Percentiles rank a stretch among this genome's conserved stretches.
phyloP scores from a whole-genome alignment of 2,888 invertebrate genomes.

The Drosophila birchii region DNA sequence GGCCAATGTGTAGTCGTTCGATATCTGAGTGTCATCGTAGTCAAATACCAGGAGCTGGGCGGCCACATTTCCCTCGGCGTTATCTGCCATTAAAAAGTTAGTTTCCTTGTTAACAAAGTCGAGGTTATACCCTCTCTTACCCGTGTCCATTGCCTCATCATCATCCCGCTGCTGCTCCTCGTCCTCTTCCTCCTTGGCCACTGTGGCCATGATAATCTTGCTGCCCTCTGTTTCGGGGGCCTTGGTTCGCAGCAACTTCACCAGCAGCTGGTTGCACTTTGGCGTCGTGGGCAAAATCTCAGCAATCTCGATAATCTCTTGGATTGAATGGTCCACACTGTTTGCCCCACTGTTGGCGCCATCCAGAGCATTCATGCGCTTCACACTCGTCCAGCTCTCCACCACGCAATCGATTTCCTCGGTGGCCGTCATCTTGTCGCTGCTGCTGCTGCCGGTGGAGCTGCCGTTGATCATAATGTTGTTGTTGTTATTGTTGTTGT shows the following conservation, averaged over 20 bases:
- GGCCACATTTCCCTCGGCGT: constrained; percentile 72
- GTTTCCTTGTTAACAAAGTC: not conserved
- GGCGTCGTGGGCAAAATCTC: constrained; percentile 89
- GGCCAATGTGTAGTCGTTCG: constrained; percentile 83
- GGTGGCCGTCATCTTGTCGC: constrained; percentile 66
- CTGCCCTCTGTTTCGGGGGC: constrained; percentile 60
- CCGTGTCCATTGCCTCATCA: constrained; percentile 59
- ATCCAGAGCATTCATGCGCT: constrained; percentile 77
- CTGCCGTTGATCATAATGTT: constrained; percentile 59
- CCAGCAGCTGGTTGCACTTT: constrained; percentile 88
- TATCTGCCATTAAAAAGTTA: constrained; percentile 37
- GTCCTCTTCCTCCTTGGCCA: constrained; percentile 69
- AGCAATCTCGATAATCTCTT: constrained; percentile 82
- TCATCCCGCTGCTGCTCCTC: constrained; percentile 27
- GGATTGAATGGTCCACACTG: constrained; percentile 41
- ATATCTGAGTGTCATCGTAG: constrained; percentile 74
- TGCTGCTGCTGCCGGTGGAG: constrained; percentile 55
- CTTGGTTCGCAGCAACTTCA: constrained; percentile 83
- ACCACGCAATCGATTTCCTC: constrained; percentile 82
- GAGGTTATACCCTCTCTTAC: constrained; percentile 40
- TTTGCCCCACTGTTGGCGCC: constrained; percentile 45
- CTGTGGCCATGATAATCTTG: constrained; percentile 81
- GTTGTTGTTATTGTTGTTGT: constrained; percentile 28
- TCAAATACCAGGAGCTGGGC: constrained; percentile 82
- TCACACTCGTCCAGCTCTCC: constrained; percentile 80